Base-by-base conservation (phyloP, 2,113 vertebrate species). In the Melierax canorus region DNA sequence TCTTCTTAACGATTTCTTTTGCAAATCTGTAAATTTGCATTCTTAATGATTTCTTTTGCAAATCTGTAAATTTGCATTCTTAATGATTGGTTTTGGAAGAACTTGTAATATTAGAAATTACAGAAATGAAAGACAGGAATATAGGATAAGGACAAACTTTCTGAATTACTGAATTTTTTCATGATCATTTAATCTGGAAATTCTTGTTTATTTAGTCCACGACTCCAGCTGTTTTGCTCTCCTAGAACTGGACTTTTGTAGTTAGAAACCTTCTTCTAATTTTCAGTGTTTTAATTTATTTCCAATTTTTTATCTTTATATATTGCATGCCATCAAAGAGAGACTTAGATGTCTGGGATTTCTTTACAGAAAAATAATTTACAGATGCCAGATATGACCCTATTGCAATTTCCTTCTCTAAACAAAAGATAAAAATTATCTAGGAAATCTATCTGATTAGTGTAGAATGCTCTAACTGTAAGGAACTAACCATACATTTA, bases 251-350 rank as follows among this genome's bases (percentile, higher is more conserved):
- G 18, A 51, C 29, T 53, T 68, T 7, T 3, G 24, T 30, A 51
- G 23, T 39, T 75, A 67, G 38, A 78, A 67, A 5, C 9, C 3
- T 50, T 53, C 11, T 67, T 64, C 9, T 26, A 39, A 58, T 34
- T 88, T 59, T 10, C 8, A 48, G 8, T 34, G 34, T 22, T 86
- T 63, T 39, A 63, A 34, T 50, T 91, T 59, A 41, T 67, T 11
- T 4, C 2, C 0, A 13, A 0, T 32, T n/a, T 75, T 79, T 82
- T 41, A 15, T 67, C 6, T 53, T 48, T 67, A 7, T 55, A 14
- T 66, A 13, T 45, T n/a, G 4, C 4, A 29, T 68, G 26, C 30
- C 8, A 38, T 59, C 7, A 21, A 19, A 53, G 3, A 80, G 3
- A 76, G 10, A 48, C 39, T 34, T 9, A 43, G 7, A 34, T 64